Base-by-base conservation (phyloP, 1,140 invertebrate genomes). In the Calosoma granatense region DNA sequence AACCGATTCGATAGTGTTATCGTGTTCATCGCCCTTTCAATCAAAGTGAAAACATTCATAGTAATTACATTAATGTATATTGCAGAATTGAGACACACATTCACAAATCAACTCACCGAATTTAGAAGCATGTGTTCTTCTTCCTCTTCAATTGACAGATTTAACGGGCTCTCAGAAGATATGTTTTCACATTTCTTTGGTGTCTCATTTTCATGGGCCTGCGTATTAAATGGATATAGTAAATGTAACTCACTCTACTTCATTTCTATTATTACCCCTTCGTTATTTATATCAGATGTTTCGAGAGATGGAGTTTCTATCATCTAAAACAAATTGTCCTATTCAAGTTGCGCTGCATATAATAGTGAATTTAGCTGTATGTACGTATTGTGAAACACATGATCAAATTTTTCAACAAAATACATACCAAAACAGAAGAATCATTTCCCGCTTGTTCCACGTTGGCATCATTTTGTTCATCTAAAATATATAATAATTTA, bases 131-230 rank as follows among this genome's bases (percentile, higher is more conserved):
- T 74, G 74, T 82, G 81, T 66, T 82, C 80, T 64, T 88, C 87
- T 72, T 89, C 87, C 72, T 89, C 87, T 39, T 84, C 86, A 66
- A 89, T 82, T 57, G 86, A 87, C 56, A 90, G 73, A 70, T 88
- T 88, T 43, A 89, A 87, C 17, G 86, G 87, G 72, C 88, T 86
- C 66, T 89, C 87, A 57, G 85, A 84, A 61, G 85, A 83, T 60
- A 81, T 75, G 20, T 73, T 76, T 64, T 47, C 41, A 47, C 3
- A 17, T 36, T 47, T 47, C 26, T 30, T 30, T 30, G n/a, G n/a
- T 30, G 26, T 30, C 4, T 30, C 26, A 4, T 30, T 14, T 30
- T 47, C 41, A 12, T 47, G 41, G 17, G 9, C 17, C 41, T 9
- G 17, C 17, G 9, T 4, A 4, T 9, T 9, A 47, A 47, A 14